Percentiles rank a stretch among this genome's conserved stretches.
phyloP scores from a whole-genome alignment of 2,797 vertebrate genomes.

The Echiichthys vipera region DNA sequence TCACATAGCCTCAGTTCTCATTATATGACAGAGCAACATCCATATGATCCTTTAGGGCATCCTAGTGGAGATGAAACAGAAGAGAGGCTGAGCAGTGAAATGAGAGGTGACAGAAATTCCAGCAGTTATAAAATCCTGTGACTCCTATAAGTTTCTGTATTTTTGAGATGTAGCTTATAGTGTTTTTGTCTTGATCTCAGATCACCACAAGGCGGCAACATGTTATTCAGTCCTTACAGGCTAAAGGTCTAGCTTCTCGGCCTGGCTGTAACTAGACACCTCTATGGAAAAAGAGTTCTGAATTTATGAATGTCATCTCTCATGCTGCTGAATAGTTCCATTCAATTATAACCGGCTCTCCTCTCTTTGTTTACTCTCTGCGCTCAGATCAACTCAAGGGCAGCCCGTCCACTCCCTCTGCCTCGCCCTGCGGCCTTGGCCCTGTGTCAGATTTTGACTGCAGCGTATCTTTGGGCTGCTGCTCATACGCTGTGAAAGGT shows the following conservation, averaged over 20 bases:
- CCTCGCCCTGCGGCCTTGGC: constrained; percentile 45
- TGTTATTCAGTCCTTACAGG: not conserved
- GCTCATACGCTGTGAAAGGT: constrained; percentile 35
- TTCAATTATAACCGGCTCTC: not conserved
- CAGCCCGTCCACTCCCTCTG: not conserved
- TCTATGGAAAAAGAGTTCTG: not conserved
- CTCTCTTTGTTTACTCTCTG: constrained; percentile 6
- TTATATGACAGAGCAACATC: constrained; percentile 12
- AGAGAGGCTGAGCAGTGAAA: constrained; percentile 8
- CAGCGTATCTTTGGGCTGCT: constrained; percentile 31
- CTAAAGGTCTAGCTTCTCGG: not conserved
- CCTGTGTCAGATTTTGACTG: constrained; percentile 21
- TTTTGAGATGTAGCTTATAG: not conserved
- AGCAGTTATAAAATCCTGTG: not conserved
- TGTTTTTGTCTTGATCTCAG: not conserved
- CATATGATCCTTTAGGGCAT: not conserved
- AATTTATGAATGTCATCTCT: not conserved
- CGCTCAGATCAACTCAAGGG: constrained; percentile 22
- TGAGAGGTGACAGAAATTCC: constrained; percentile 26
- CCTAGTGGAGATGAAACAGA: not conserved
- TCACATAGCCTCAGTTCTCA: not conserved
- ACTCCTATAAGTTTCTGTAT: not conserved
- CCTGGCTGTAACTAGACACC: constrained; percentile 19
- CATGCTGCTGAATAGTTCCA: not conserved
- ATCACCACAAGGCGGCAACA: constrained; percentile 49